These are phyloP conservation scores for Cantharis flavilabris DNA, from an alignment of 2,888 invertebrate genomes.

Conservation along the genomic window DNA sequence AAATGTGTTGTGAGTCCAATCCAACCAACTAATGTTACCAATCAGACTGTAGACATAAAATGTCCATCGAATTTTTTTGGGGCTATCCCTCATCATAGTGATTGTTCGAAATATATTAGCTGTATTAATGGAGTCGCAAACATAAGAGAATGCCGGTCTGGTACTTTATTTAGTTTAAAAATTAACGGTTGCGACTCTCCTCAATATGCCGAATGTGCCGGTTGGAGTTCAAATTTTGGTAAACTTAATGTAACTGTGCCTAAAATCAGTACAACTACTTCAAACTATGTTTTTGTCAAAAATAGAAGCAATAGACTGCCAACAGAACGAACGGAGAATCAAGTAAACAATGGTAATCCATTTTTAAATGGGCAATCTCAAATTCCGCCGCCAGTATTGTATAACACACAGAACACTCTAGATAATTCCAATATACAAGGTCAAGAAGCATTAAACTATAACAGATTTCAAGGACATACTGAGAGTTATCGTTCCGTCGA, in stretches of 20 bases:
- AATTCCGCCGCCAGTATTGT: not conserved
- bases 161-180: constrained; percentile 62
- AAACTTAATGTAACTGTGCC: not conserved
- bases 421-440: not conserved
- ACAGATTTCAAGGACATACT: not conserved
- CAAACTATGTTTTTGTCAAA: not conserved
- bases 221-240: constrained; percentile 7
- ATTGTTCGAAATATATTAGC: constrained; percentile 67
- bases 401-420: not conserved
- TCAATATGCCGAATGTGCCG: constrained; percentile 52
- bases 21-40: not conserved
- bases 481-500: not conserved
- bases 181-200: constrained; percentile 64
- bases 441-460: not conserved
- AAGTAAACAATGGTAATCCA: too few relatives aligned
- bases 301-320: not conserved
- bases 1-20: constrained; percentile 54
- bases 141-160: constrained; percentile 64
- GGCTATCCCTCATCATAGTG: constrained; percentile 62
- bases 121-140: constrained; percentile 62
- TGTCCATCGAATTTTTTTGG: constrained; percentile 61
- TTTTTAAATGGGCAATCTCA: not conserved
- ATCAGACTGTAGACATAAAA: constrained; percentile 40
- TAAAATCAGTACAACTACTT: not conserved
- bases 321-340: too few relatives aligned